These are phyloP conservation scores for Drosophila sulfurigaster DNA, from an alignment of 1,140 invertebrate species.

Conservation along the genomic window DNA sequence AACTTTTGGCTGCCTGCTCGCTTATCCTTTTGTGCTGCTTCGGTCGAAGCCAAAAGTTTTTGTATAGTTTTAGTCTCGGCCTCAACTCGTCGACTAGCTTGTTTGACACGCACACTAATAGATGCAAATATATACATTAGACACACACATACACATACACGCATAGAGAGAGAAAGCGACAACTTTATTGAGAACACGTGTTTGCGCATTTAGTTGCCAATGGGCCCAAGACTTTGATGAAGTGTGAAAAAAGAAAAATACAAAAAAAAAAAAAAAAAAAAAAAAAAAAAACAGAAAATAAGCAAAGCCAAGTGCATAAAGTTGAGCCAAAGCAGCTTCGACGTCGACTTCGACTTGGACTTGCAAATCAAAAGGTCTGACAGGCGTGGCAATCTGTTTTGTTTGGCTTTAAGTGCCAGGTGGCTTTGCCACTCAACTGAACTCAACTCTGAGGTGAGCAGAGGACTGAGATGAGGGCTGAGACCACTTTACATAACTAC, in stretches of 20 bases:
- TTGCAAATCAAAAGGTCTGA: constrained; percentile 44
- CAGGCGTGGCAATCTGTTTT: constrained; percentile 51
- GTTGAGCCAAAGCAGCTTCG: neutral
- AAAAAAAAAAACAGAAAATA: constrained; percentile 5
- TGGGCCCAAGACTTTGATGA: constrained; percentile 65
- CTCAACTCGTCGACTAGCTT: constrained; percentile 30
- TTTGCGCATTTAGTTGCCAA: constrained; percentile 71
- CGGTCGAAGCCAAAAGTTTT: constrained; percentile 67
- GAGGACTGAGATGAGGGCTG: neutral
- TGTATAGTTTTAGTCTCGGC: constrained; percentile 62
- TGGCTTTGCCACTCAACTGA: constrained; percentile 9
- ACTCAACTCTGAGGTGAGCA: too few species aligned
- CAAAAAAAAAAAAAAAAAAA: constrained; percentile 45
- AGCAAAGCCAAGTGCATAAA: constrained; percentile 13
- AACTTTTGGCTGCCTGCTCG: constrained; percentile 48
- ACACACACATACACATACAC: constrained; percentile 21
- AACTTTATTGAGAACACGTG: constrained; percentile 66
- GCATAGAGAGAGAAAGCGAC: constrained; percentile 4
- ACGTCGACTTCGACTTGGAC: neutral
- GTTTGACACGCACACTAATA: constrained; percentile 65
- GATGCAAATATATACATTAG: constrained; percentile 67
- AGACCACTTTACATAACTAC: neutral
- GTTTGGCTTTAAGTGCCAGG: constrained; percentile 47
- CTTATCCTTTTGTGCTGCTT: constrained; percentile 11
- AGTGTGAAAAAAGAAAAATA: constrained; percentile 53